Evolutionary conservation across 2,113 vertebrate genomes (phyloP).

Genomic region (Albula goreensis): DNA sequence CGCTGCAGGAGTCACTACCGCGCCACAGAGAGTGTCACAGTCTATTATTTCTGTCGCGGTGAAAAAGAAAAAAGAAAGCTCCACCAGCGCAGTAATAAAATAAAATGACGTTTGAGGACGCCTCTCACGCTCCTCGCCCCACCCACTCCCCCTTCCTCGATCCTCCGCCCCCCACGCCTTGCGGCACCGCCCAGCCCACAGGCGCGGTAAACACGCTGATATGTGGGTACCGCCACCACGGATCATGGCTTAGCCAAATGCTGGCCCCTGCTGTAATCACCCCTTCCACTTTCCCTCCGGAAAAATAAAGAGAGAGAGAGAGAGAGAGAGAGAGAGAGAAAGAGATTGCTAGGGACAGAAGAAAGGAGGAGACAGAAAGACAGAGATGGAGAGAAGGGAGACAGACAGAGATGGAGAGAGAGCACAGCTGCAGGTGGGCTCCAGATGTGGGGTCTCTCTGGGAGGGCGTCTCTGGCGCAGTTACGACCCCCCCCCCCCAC

Average conservation of each 20-base stretch:
- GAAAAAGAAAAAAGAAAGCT: conserved; percentile 37
- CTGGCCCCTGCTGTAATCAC: conserved; percentile 11
- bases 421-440: conserved; percentile 66
- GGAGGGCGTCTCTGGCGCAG: conserved; percentile 55
- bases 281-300: conserved; percentile 34
- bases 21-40: conserved; percentile 3
- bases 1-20: neutral
- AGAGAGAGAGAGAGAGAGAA: neutral
- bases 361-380: conserved; percentile 36
- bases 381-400: neutral
- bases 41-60: conserved; percentile 39
- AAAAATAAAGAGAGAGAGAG: conserved; percentile 23
- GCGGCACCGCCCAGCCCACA: conserved; percentile 26
- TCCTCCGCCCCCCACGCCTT: neutral
- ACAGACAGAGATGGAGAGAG: neutral
- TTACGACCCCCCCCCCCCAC: conserved; percentile 35
- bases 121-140: conserved; percentile 28
- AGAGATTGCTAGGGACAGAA: conserved; percentile 16
- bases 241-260: conserved; percentile 50
- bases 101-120: conserved; percentile 47
- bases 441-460: conserved; percentile 69
- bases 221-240: conserved; percentile 43
- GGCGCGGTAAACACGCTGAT: conserved; percentile 42
- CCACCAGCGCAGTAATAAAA: conserved; percentile 51
- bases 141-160: neutral